These are phyloP conservation scores for Phrynosoma blainvillii DNA, from an alignment of 2,113 vertebrate species.

Conservation along the genomic window DNA sequence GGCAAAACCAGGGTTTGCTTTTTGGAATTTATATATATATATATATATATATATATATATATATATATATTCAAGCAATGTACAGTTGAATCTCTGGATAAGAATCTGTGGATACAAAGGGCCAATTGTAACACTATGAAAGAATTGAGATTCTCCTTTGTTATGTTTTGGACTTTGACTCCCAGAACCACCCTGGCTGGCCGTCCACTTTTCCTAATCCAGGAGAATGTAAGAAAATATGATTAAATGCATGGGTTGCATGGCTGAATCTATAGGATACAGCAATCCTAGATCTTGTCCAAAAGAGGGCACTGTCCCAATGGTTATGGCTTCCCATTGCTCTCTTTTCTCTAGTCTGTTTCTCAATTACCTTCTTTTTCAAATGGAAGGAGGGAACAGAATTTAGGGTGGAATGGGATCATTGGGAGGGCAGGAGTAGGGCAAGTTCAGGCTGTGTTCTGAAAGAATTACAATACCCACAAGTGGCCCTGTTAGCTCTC, in stretches of 20 bases:
- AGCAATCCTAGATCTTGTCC: neutral
- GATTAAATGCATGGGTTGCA: neutral
- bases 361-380: neutral
- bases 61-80: too few species aligned
- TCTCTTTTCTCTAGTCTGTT: neutral
- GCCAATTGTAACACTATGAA: too few species aligned
- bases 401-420: neutral
- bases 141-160: too few species aligned
- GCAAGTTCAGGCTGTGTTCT: neutral
- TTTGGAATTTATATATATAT: too few species aligned
- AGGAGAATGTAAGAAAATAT: neutral
- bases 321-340: neutral
- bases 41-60: too few species aligned
- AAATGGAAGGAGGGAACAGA: neutral
- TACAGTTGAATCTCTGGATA: too few species aligned
- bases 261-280: neutral
- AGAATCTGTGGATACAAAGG: too few species aligned
- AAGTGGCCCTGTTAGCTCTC: neutral
- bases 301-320: constrained; percentile 18
- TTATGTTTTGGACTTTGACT: too few species aligned
- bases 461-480: neutral
- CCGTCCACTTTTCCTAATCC: too few species aligned
- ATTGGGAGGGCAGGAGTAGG: too few species aligned
- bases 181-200: too few species aligned
- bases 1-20: too few species aligned